These are phyloP conservation scores for Heterodera filipjevi DNA, from an alignment of 2,888 invertebrate genomes.

Conservation along the genomic window DNA sequence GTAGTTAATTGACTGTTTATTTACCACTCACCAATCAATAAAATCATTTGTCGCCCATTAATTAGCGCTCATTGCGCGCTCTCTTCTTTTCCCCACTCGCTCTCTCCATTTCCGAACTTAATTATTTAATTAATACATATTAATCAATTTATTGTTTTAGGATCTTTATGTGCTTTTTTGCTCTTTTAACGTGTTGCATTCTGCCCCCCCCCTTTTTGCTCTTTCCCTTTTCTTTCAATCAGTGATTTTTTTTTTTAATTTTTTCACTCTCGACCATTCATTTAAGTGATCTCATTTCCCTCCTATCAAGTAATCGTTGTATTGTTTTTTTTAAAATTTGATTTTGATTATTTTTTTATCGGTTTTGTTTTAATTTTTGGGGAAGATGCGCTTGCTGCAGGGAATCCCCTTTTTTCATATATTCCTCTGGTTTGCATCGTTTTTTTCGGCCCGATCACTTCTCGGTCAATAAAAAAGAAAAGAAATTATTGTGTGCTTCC, in stretches of 20 bases:
- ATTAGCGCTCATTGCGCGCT: background rate
- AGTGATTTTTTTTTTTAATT: background rate
- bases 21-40: background rate
- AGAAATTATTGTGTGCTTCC: background rate
- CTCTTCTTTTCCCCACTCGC: background rate
- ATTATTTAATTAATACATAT: background rate
- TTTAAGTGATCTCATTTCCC: background rate
- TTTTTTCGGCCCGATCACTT: too few relatives aligned
- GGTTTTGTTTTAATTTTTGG: background rate
- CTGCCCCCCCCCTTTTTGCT: background rate
- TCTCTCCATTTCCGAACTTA: background rate
- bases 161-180: background rate
- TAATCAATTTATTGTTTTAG: background rate
- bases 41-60: background rate
- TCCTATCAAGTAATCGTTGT: background rate
- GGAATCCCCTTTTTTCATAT: too few relatives aligned
- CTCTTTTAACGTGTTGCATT: background rate
- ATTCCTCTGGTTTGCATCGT: too few relatives aligned
- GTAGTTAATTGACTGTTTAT: too few relatives aligned
- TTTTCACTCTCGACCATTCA: conserved; percentile 1
- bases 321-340: background rate
- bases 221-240: background rate
- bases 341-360: background rate
- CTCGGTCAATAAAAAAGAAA: too few relatives aligned
- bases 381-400: too few relatives aligned